Evolutionary conservation across 2,113 vertebrate genomes (phyloP).

Genomic region (Conger conger): DNA sequence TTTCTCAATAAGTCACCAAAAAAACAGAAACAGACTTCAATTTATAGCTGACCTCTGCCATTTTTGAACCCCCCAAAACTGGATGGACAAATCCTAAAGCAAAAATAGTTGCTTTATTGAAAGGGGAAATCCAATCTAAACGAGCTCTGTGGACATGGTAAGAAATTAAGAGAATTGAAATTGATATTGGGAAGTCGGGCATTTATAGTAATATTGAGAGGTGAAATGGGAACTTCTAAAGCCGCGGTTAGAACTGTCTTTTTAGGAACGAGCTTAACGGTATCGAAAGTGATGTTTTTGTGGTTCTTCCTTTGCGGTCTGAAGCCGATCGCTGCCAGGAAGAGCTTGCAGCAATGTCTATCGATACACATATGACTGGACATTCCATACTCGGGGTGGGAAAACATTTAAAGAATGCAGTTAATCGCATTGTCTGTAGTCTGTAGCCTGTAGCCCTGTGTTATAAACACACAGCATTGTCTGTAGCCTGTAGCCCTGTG

Average conservation of each 20-base stretch:
- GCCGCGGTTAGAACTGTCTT: background rate
- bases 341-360: no score
- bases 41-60: background rate
- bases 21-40: no score
- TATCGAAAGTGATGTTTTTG: background rate
- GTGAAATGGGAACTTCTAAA: slow-evolving; percentile 6
- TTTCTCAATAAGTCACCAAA: no score
- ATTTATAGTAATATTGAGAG: slow-evolving; percentile 6
- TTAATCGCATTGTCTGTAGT: no score
- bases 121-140: background rate
- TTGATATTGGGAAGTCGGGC: background rate
- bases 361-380: no score
- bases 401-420: no score
- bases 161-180: background rate
- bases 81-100: background rate
- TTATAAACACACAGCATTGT: no score
- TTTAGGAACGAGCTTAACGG: background rate
- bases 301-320: no score
- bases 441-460: no score
- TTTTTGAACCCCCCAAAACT: background rate
- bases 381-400: no score
- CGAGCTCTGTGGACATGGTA: background rate
- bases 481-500: no score
- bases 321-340: no score
- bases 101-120: background rate